Evolutionary conservation across 2,797 vertebrate species (phyloP).

Genomic region (Tinamus major): DNA sequence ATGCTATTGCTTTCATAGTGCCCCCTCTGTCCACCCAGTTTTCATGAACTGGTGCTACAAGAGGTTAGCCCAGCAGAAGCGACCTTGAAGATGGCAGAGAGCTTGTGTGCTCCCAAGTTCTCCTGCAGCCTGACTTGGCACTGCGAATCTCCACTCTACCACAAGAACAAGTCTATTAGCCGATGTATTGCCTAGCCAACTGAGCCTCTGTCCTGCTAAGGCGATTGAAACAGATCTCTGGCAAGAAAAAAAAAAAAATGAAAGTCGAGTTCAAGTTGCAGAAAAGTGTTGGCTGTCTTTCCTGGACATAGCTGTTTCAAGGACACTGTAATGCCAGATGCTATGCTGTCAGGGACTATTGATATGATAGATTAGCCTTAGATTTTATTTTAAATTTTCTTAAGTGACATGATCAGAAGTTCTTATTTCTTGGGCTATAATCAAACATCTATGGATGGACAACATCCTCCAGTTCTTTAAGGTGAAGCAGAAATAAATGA

Average conservation of each 20-base stretch:
- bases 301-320: neutral
- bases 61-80: neutral
- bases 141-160: accelerated
- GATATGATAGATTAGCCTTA: neutral
- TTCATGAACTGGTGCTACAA: neutral
- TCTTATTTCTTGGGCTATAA: neutral
- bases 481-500: neutral
- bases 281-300: neutral
- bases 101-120: accelerated
- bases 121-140: neutral
- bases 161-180: neutral
- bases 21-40: neutral
- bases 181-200: neutral
- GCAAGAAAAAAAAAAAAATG: neutral
- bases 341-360: too few species aligned
- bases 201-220: neutral
- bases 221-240: neutral
- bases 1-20: neutral
- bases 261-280: neutral
- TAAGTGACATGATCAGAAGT: neutral
- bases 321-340: neutral
- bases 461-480: accelerated
- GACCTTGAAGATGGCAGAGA: neutral
- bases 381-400: neutral
- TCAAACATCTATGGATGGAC: neutral